Base-by-base conservation (phyloP, 2,888 invertebrate species). In the Cataglyphis altisquamis region DNA sequence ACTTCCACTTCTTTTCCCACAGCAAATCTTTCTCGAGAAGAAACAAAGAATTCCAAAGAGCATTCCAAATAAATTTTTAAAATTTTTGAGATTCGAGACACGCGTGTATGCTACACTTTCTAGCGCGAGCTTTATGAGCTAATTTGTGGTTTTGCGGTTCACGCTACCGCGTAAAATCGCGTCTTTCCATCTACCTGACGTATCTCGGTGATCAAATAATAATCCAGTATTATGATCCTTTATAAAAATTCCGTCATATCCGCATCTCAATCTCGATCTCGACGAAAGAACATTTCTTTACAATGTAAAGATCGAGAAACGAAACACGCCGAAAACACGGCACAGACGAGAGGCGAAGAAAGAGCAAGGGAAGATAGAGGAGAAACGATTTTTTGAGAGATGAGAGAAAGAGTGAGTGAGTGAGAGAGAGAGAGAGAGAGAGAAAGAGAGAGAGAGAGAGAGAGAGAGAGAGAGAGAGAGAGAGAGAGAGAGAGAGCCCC, bases 131-230 rank as follows among this genome's bases (percentile, higher is more conserved):
- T 87, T 84, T 83, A 84, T 82, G 83, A 82, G 63, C 82, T 83
- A 85, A 85, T 82, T 87, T 72, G 85, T 52, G 77, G 70, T 64
- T 41, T 82, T 74, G 86, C 66, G 84, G 77, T 78, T 32, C 52
- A 52, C 62, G 48, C 41, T 32, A 63, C 66, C 36, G 57, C 60
- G 60, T 67, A 32, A 52, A 2, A 55, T 21, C 52, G 32, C 66
- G 25, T 32, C n/a, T 29, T 15, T 25, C 32, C 21, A 15, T 21
- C 25, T 39, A 57, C 21, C n/a, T 32, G 32, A 72, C 57, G 6
- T 36, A 25, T 15, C 15, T 57, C n/a, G 60, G 0, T 45, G 60
- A 67, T 77, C n/a, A n/a, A 77, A 10, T 10, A 6, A 63, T 36
- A 74, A 63, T 63, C 18, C 67, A n/a, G 9, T 15, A 21, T 39